phyloP scores from a whole-genome alignment of 1,140 invertebrate genomes.

The Platyura marginata region DNA sequence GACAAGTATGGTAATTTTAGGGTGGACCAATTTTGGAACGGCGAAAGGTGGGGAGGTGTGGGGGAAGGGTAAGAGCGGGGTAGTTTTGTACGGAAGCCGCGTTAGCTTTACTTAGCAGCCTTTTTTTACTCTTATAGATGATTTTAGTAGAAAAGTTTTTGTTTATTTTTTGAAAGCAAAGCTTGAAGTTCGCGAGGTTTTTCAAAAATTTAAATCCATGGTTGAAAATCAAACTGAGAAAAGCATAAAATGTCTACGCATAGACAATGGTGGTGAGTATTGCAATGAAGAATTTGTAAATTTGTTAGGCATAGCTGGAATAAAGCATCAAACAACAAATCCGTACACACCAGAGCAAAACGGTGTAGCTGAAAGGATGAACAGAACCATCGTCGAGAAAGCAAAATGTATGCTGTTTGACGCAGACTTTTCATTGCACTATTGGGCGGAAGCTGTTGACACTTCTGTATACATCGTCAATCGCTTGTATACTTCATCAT shows the following conservation, averaged over 20 bases:
- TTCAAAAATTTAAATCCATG: constrained; percentile 14
- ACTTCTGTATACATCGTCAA: constrained; percentile 22
- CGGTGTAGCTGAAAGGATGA: constrained; percentile 12
- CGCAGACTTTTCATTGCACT: constrained; percentile 10
- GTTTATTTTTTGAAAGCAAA: constrained; percentile 22
- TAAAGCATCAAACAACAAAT: constrained; percentile 8
- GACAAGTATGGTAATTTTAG: too few species aligned
- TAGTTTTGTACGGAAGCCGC: too few species aligned
- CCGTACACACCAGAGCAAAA: constrained; percentile 14
- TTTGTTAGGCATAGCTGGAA: neutral
- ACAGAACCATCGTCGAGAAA: constrained; percentile 11
- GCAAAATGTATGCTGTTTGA: constrained; percentile 4
- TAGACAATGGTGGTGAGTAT: constrained; percentile 21
- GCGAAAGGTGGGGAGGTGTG: too few species aligned
- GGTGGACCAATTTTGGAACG: too few species aligned
- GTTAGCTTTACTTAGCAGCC: too few species aligned
- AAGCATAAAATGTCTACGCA: constrained; percentile 15
- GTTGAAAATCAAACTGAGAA: constrained; percentile 17
- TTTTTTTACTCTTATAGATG: constrained; percentile 20
- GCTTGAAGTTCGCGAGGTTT: constrained; percentile 9
- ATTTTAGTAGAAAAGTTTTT: constrained; percentile 12
- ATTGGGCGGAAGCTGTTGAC: constrained; percentile 24
- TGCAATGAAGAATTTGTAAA: constrained; percentile 10
- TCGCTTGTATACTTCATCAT: neutral
- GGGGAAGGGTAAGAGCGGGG: too few species aligned